phyloP scores from a whole-genome alignment of 2,797 vertebrate species.

The Gymnodraco acuticeps region DNA sequence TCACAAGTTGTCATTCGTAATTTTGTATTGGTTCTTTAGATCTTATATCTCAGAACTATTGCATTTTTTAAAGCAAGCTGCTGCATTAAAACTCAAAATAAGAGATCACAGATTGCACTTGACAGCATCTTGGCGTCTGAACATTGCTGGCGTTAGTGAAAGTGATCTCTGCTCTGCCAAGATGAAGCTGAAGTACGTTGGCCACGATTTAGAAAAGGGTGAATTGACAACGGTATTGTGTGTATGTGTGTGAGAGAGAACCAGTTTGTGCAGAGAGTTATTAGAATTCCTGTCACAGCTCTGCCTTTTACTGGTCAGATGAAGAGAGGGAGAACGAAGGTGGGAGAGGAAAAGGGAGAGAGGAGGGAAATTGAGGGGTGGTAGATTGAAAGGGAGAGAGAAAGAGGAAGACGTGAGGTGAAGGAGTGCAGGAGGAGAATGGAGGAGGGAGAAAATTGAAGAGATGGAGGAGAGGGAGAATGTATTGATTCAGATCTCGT shows the following conservation, averaged over 20 bases:
- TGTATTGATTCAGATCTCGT: constrained; percentile 75
- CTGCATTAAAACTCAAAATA: constrained; percentile 31
- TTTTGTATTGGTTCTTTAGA: neutral
- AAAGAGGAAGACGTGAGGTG: constrained; percentile 34
- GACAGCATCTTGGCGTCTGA: constrained; percentile 24
- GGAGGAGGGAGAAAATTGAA: constrained; percentile 42
- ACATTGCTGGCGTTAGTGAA: constrained; percentile 14
- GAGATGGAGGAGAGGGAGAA: constrained; percentile 47
- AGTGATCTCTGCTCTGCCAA: constrained; percentile 39
- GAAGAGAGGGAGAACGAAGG: constrained; percentile 39
- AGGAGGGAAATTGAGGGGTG: constrained; percentile 32
- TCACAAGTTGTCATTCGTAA: neutral
- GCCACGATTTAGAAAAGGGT: constrained; percentile 40
- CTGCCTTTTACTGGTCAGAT: constrained; percentile 68
- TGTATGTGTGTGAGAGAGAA: constrained; percentile 32
- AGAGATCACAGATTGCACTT: constrained; percentile 18
- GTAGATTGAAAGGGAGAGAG: constrained; percentile 37
- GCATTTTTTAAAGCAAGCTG: neutral
- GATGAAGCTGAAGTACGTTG: constrained; percentile 29
- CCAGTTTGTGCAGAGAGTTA: constrained; percentile 56
- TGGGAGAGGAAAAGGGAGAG: constrained; percentile 29
- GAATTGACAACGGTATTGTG: constrained; percentile 35
- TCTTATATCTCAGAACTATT: neutral
- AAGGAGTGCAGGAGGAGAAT: constrained; percentile 14
- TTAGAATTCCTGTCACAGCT: constrained; percentile 84